phyloP scores from a whole-genome alignment of 2,113 vertebrate genomes.

The Dissostichus mawsoni region DNA sequence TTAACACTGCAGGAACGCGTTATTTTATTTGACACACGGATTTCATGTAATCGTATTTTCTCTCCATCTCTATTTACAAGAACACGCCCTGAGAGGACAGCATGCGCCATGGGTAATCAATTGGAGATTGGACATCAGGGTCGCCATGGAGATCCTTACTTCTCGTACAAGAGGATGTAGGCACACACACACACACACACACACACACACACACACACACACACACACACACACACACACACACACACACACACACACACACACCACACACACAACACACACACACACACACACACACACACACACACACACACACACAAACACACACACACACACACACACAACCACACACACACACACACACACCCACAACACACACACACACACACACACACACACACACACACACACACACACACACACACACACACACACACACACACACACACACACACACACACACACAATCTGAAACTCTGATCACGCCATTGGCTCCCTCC shows the following conservation, averaged over 20 bases:
- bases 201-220: not conserved
- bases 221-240: too few relatives aligned
- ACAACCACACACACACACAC: too few relatives aligned
- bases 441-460: not conserved
- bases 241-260: too few relatives aligned
- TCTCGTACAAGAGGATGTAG: not conserved
- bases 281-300: too few relatives aligned
- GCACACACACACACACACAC: not conserved
- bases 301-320: not conserved
- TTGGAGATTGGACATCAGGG: conserved; percentile 26
- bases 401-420: not conserved
- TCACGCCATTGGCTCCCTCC: not conserved
- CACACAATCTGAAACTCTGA: conserved; percentile 4
- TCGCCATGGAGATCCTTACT: conserved; percentile 47
- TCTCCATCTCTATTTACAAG: conserved; percentile 31
- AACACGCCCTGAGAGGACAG: conserved; percentile 31
- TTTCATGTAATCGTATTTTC: not conserved
- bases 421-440: too few relatives aligned
- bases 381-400: too few relatives aligned
- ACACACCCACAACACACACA: too few relatives aligned
- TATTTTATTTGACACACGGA: conserved; percentile 11
- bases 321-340: too few relatives aligned
- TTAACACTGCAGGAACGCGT: not conserved
- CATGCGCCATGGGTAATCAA: conserved; percentile 51
- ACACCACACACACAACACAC: too few relatives aligned